Evolutionary conservation across 2,888 invertebrate species (phyloP).

Genomic region (Sarcophaga rosellei): DNA sequence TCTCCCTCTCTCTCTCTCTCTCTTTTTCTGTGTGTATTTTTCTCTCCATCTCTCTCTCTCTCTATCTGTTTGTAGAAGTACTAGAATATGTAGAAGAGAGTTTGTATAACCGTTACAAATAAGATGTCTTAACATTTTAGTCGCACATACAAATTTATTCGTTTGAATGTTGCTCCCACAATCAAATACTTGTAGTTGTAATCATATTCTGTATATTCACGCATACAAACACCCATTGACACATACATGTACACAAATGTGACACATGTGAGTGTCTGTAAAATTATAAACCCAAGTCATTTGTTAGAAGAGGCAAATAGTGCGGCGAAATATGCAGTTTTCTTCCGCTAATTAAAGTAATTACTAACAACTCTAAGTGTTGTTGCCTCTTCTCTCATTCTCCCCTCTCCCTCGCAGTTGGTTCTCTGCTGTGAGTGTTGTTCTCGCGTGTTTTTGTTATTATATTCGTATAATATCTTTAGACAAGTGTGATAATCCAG

Average conservation of each 20-base stretch:
- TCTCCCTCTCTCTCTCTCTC: neutral
- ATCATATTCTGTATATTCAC: neutral
- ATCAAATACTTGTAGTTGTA: neutral
- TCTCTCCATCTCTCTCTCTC: neutral
- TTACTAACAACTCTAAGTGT: slow-evolving; percentile 66
- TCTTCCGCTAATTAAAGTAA: slow-evolving; percentile 69
- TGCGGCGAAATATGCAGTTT: slow-evolving; percentile 65
- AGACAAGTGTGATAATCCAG: neutral
- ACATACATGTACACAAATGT: neutral
- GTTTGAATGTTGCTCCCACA: neutral
- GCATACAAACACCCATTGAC: neutral
- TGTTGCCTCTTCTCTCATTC: neutral
- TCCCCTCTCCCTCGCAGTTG: neutral
- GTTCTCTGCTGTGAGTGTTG: neutral
- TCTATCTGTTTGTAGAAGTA: neutral
- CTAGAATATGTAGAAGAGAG: neutral
- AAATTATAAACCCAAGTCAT: slow-evolving; percentile 16
- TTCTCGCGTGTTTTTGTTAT: neutral
- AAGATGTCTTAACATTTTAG: slow-evolving; percentile 60
- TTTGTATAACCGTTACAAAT: slow-evolving; percentile 51
- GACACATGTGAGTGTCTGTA: slow-evolving; percentile 3
- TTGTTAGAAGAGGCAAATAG: slow-evolving; percentile 51
- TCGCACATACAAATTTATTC: slow-evolving; percentile 18
- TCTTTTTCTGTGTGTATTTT: no score
- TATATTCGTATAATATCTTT: neutral